phyloP scores from a whole-genome alignment of 1,140 invertebrate species.

The Ostrea edulis region DNA sequence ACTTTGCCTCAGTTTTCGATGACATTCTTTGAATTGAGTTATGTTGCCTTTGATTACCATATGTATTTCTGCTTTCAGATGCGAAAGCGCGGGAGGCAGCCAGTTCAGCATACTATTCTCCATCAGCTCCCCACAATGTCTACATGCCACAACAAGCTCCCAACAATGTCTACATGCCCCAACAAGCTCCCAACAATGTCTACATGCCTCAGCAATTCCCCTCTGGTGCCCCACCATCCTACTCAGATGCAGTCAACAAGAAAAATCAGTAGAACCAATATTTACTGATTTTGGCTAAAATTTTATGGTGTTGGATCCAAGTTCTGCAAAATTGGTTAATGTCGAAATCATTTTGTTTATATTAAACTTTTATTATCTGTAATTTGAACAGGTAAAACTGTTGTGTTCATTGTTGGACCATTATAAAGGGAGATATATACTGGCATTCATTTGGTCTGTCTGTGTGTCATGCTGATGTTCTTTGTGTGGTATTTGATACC shows the following conservation, averaged over 20 bases:
- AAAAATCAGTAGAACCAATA: constrained; percentile 66
- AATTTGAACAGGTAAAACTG: not conserved
- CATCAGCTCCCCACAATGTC: constrained; percentile 89
- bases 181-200: constrained; percentile 88
- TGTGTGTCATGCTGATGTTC: too few relatives aligned
- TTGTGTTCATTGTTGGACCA: too few relatives aligned
- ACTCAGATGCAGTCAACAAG: constrained; percentile 70
- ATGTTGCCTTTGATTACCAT: not conserved
- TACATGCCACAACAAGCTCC: constrained; percentile 86
- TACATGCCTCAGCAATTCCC: constrained; percentile 86
- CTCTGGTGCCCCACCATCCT: constrained; percentile 67
- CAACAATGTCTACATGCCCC: too few relatives aligned
- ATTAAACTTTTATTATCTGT: not conserved
- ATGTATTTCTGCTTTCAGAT: constrained; percentile 81
- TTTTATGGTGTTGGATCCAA: too few relatives aligned
- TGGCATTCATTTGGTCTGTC: too few relatives aligned
- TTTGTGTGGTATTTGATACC: too few relatives aligned
- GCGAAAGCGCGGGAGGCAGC: constrained; percentile 93
- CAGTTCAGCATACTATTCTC: constrained; percentile 91
- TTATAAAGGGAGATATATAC: too few relatives aligned
- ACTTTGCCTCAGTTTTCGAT: too few relatives aligned
- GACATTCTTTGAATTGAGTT: not conserved
- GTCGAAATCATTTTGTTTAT: too few relatives aligned
- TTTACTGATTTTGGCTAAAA: not conserved
- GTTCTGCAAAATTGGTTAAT: too few relatives aligned